These are phyloP conservation scores for Ischnus inquisitorius DNA, from an alignment of 2,888 invertebrate genomes.

Conservation along the genomic window DNA sequence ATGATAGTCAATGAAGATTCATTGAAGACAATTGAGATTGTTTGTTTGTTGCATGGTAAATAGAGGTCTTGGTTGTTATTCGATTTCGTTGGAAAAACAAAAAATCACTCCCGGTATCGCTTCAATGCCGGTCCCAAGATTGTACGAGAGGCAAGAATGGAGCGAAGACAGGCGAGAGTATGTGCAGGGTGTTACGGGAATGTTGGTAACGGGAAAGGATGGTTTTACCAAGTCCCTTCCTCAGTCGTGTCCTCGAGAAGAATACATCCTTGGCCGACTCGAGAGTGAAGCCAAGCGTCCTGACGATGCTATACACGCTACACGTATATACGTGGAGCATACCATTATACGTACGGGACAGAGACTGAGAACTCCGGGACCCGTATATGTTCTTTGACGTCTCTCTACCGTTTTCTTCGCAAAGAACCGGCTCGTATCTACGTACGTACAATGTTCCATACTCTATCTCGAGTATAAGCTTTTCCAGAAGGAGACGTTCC, in stretches of 20 bases:
- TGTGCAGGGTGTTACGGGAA: background rate
- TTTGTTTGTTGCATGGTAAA: too few relatives aligned
- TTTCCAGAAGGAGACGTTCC: slow-evolving; percentile 48
- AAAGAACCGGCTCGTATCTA: slow-evolving; percentile 26
- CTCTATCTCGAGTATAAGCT: slow-evolving; percentile 51
- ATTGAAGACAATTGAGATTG: too few relatives aligned
- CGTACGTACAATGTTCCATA: slow-evolving; percentile 31
- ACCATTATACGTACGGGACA: slow-evolving; percentile 26
- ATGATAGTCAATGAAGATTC: too few relatives aligned
- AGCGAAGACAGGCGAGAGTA: background rate
- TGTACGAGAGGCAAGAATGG: background rate
- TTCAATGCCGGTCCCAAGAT: background rate
- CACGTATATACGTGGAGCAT: slow-evolving; percentile 15
- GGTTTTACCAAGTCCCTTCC: slow-evolving; percentile 33
- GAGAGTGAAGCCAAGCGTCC: background rate
- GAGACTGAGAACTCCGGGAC: slow-evolving; percentile 26
- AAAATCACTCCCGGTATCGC: background rate
- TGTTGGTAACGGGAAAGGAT: background rate
- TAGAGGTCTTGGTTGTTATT: background rate
- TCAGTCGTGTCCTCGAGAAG: slow-evolving; percentile 21
- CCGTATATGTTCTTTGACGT: slow-evolving; percentile 53
- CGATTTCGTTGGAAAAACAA: background rate
- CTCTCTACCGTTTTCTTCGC: slow-evolving; percentile 32
- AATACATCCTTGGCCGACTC: slow-evolving; percentile 35
- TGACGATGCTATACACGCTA: background rate